Base-by-base conservation (phyloP, 2,113 vertebrate species). In the Pseudorhombus dupliciocellatus region DNA sequence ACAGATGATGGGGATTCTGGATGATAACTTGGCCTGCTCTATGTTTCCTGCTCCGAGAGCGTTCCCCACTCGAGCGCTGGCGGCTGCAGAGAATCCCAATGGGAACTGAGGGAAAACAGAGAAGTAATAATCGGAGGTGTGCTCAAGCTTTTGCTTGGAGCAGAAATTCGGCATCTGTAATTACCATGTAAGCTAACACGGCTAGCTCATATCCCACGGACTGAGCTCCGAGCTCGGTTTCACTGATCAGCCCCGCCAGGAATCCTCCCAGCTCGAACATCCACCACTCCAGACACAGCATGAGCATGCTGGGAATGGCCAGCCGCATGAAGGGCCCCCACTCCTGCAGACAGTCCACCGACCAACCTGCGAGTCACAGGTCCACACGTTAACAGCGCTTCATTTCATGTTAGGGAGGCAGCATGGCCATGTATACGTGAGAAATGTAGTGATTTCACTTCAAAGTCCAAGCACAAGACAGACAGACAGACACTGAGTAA, bases 231-330 rank as follows among this genome's bases (percentile, higher is more conserved):
- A 98, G 88, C 84, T 98, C 94, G 9, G 89, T 89, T 76, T 95
- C 93, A 34, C 94, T 94, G 2, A 98, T 93, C 59, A 95, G 56
- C 10, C 96, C 97, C 66, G 95, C 90, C 65, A 98, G 91, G 88
- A 97, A 95, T 51, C 93, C 95, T 52, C 95, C 95, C 0, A 95
- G 81, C 61, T 97, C 97, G 65, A 95, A 97, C 8, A 94, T 90
- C 96, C 96, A 98, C 95, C 96, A 97, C 80, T 98, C 95, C 10
- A 96, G 93, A 70, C 96, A 98, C 11, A 96, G 79, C 96, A 96
- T 98, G 30, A 98, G 84, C 97, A 97, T 96, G 63, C 96, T 94
- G 14, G 96, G 96, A 44, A 98, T 52, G 0, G 95, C 96, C 86
- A 97, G 90, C 9, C 34, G 31, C 73, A 93, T 73, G 46, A 96